Percentiles rank a stretch among this genome's conserved stretches.
These are phyloP conservation scores for Eucidaris tribuloides DNA, from an alignment of 35 echinoderm and acorn worm genomes.

Conservation along the genomic window DNA sequence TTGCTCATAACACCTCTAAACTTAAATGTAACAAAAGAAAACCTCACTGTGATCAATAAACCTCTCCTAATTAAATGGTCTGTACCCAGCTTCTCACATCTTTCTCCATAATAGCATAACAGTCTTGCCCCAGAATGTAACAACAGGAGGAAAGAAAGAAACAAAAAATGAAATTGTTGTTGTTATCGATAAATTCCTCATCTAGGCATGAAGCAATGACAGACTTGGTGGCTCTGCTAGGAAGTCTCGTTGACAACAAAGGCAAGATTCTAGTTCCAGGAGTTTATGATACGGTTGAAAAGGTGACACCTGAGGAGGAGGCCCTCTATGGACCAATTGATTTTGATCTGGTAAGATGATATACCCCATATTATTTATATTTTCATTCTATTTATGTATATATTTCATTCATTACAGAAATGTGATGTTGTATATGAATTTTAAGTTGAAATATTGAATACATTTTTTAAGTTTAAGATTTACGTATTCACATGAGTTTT, in stretches of 20 bases:
- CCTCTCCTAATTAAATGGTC: too few relatives aligned
- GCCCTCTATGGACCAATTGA: conserved; percentile 75
- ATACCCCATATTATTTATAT: too few relatives aligned
- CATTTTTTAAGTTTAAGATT: too few relatives aligned
- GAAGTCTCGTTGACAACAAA: conserved; percentile 75
- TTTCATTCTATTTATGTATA: background rate
- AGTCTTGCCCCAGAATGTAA: too few relatives aligned
- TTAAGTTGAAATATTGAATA: too few relatives aligned
- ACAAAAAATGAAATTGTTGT: too few relatives aligned
- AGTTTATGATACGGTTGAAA: conserved; percentile 65
- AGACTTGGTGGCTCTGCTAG: conserved; percentile 67
- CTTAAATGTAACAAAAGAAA: background rate
- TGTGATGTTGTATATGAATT: too few relatives aligned
- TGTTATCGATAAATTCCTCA: background rate
- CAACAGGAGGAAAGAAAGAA: too few relatives aligned
- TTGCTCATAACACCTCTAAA: background rate
- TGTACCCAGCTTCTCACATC: too few relatives aligned
- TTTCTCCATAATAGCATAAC: too few relatives aligned
- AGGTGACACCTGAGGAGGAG: conserved; percentile 68
- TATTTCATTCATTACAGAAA: background rate
- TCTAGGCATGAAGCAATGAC: conserved; percentile 86
- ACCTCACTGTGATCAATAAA: background rate
- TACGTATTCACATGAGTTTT: too few relatives aligned
- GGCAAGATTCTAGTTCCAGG: conserved; percentile 85
- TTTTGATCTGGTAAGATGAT: conserved; percentile 71